Conservation (phyloP, 2,797 vertebrate species). For the Centropyge bicolor region DNA sequence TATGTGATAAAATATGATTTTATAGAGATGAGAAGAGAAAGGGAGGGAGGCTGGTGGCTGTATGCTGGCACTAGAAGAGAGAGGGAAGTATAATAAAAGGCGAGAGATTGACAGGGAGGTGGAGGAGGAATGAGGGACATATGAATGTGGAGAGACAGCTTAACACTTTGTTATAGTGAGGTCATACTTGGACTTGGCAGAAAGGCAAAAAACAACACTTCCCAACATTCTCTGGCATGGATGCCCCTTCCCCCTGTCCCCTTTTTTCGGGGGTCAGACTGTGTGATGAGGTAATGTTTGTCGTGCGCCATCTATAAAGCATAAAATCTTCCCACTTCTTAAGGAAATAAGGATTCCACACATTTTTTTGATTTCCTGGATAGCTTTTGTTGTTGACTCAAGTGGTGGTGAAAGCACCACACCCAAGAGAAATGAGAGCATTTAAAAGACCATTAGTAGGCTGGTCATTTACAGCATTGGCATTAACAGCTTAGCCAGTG, state of each 20-base stretch:
- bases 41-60: constrained; percentile 29
- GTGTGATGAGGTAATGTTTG: constrained; percentile 3
- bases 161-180: constrained; percentile 62
- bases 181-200: constrained; percentile 68
- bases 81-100: constrained; percentile 25
- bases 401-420: constrained; percentile 28
- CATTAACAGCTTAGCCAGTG: constrained; percentile 58
- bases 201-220: constrained; percentile 47
- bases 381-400: constrained; percentile 26
- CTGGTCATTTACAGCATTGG: constrained; percentile 47
- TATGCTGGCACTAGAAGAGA: constrained; percentile 41
- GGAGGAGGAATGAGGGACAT: constrained; percentile 22
- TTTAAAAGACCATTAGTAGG: constrained; percentile 44
- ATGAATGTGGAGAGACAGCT: constrained; percentile 29
- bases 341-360: constrained; percentile 5
- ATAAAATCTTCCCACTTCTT: background rate
- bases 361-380: constrained; percentile 19
- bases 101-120: constrained; percentile 28
- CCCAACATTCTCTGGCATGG: background rate
- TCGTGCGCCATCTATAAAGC: constrained; percentile 1
- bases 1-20: constrained; percentile 49
- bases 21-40: constrained; percentile 33
- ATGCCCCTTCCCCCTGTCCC: constrained; percentile 9
- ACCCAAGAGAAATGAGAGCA: constrained; percentile 25
- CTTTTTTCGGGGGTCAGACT: constrained; percentile 12